phyloP scores from a whole-genome alignment of 2,888 invertebrate species.

The Scaptomyza caliginosa region DNA sequence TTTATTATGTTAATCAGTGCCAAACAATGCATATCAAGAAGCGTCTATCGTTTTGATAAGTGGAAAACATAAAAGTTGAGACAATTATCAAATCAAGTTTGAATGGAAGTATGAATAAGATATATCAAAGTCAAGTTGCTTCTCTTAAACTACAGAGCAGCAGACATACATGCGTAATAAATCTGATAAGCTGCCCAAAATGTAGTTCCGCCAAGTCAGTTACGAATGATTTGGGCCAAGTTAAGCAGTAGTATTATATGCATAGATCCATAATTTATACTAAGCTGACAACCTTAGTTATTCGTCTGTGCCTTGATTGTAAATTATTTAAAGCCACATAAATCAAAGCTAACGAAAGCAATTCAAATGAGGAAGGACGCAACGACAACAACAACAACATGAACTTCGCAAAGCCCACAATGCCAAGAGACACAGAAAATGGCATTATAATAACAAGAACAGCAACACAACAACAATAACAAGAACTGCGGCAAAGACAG shows the following conservation, averaged over 20 bases:
- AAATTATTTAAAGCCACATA: constrained; percentile 71
- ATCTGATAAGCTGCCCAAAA: constrained; percentile 18
- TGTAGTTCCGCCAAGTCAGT: neutral
- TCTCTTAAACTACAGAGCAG: neutral
- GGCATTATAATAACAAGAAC: constrained; percentile 7
- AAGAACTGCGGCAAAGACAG: constrained; percentile 39
- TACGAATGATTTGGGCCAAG: constrained; percentile 25
- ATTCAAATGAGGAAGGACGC: constrained; percentile 20
- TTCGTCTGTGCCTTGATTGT: constrained; percentile 35
- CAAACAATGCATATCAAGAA: constrained; percentile 20
- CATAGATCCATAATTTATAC: constrained; percentile 36
- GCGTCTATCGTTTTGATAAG: neutral
- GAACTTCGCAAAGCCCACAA: constrained; percentile 13
- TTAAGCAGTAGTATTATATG: constrained; percentile 12
- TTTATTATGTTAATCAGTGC: constrained; percentile 55
- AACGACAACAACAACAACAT: constrained; percentile 7
- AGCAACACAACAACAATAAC: constrained; percentile 22
- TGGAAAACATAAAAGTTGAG: neutral
- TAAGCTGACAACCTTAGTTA: constrained; percentile 30
- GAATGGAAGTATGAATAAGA: neutral
- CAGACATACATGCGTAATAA: constrained; percentile 2
- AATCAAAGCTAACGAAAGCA: constrained; percentile 55
- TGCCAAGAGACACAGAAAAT: constrained; percentile 1
- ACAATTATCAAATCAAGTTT: neutral
- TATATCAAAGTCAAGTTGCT: neutral